These are phyloP conservation scores for Yponomeuta sedellus DNA, from an alignment of 2,888 invertebrate genomes.

Conservation along the genomic window DNA sequence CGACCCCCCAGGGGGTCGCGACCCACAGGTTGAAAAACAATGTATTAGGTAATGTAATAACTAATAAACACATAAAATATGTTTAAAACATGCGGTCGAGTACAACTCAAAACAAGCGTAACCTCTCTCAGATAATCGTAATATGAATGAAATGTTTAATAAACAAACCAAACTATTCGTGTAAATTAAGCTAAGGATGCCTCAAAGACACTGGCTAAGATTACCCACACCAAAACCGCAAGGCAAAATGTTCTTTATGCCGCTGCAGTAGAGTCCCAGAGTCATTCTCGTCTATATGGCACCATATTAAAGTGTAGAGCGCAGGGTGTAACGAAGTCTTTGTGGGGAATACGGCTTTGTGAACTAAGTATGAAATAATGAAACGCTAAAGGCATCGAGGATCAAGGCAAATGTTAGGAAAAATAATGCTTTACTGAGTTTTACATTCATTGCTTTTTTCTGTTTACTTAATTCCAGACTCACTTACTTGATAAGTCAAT, in stretches of 20 bases:
- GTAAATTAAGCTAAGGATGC: conserved; percentile 50
- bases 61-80: background rate
- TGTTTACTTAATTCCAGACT: too few species aligned
- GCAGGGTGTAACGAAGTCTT: conserved; percentile 37
- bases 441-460: too few species aligned
- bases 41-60: too few species aligned
- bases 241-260: background rate
- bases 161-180: conserved; percentile 37
- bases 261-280: background rate
- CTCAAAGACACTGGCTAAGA: background rate
- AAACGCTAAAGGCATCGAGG: conserved; percentile 34
- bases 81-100: background rate
- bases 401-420: conserved; percentile 27
- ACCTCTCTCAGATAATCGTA: background rate
- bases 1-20: too few species aligned
- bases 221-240: background rate
- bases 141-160: background rate
- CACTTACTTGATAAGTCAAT: too few species aligned
- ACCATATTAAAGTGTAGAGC: background rate
- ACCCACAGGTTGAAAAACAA: too few species aligned
- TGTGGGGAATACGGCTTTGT: conserved; percentile 33
- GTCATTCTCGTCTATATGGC: background rate
- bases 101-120: background rate
- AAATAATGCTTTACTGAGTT: background rate
- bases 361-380: conserved; percentile 49